These are phyloP conservation scores for Monochamus alternatus DNA, from an alignment of 2,888 invertebrate species.

Conservation along the genomic window DNA sequence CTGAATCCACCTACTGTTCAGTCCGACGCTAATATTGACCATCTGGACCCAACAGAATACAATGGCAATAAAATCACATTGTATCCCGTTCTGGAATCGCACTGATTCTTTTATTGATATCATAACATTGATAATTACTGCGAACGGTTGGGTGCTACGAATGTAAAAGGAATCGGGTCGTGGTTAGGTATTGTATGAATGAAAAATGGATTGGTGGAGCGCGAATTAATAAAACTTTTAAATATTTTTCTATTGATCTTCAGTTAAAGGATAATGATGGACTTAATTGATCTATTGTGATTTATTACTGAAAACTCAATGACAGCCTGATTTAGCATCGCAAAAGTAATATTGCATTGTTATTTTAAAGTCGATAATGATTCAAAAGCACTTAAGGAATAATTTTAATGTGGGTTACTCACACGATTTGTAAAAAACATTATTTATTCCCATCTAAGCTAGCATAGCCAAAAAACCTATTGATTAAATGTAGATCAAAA, in stretches of 20 bases:
- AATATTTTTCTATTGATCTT: constrained; percentile 38
- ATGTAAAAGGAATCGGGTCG: constrained; percentile 26
- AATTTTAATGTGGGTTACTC: too few relatives aligned
- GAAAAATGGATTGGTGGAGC: constrained; percentile 40
- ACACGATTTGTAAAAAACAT: too few relatives aligned
- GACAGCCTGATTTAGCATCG: background rate
- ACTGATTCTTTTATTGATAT: constrained; percentile 57
- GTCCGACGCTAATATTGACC: constrained; percentile 34
- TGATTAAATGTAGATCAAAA: too few relatives aligned
- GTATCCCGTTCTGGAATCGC: constrained; percentile 41
- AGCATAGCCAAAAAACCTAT: too few relatives aligned
- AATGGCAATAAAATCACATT: constrained; percentile 44
- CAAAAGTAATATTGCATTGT: background rate
- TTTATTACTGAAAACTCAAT: constrained; percentile 23
- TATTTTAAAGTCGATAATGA: background rate
- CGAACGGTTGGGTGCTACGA: constrained; percentile 56
- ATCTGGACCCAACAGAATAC: constrained; percentile 34
- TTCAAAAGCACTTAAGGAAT: too few relatives aligned
- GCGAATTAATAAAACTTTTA: constrained; percentile 32
- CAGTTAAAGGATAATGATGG: constrained; percentile 34
- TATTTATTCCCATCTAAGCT: too few relatives aligned
- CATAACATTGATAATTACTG: constrained; percentile 59
- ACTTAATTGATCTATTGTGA: constrained; percentile 36
- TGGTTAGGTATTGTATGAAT: constrained; percentile 41
- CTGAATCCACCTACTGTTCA: constrained; percentile 10